Evolutionary conservation across 1,140 invertebrate genomes (phyloP).

Genomic region (Teleogryllus occipitalis): DNA sequence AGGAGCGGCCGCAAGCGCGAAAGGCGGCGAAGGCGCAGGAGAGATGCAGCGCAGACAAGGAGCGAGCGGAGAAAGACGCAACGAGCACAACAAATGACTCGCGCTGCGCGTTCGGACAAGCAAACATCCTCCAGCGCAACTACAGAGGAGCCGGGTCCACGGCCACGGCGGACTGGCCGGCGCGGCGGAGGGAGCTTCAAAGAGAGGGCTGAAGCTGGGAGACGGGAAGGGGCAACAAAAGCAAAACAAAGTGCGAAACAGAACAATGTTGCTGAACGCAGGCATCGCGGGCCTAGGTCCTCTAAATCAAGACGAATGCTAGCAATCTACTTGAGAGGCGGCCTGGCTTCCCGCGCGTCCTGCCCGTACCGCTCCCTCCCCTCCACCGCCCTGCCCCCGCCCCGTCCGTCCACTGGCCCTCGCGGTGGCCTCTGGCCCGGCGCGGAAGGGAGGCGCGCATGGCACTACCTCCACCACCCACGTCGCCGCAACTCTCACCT

Average conservation of each 20-base stretch:
- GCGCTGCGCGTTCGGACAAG: neutral
- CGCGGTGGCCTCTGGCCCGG: too few species aligned
- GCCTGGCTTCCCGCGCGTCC: too few species aligned
- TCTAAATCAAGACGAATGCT: neutral
- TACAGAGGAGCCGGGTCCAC: too few species aligned
- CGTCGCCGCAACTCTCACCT: too few species aligned
- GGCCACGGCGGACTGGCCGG: too few species aligned
- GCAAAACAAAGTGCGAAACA: slow-evolving; percentile 4
- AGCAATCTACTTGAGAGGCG: slow-evolving; percentile 3
- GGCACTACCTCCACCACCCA: too few species aligned
- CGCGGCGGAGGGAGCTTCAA: neutral
- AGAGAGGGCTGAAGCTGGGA: neutral
- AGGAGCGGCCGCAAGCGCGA: neutral
- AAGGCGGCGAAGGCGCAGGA: neutral
- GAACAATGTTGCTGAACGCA: neutral
- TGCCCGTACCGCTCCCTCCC: too few species aligned
- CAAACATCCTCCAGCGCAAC: neutral
- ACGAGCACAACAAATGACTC: neutral
- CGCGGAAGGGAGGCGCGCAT: too few species aligned
- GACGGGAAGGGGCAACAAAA: neutral
- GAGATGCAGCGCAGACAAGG: neutral
- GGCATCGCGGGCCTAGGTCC: too few species aligned
- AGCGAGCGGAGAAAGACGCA: neutral
- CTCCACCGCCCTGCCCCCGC: too few species aligned
- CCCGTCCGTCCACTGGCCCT: too few species aligned